A percentile compares a stretch with the other conserved stretches of the same genome.
Evolutionary conservation across 1,140 invertebrate species (phyloP).

Genomic region (Drosophila funebris): DNA sequence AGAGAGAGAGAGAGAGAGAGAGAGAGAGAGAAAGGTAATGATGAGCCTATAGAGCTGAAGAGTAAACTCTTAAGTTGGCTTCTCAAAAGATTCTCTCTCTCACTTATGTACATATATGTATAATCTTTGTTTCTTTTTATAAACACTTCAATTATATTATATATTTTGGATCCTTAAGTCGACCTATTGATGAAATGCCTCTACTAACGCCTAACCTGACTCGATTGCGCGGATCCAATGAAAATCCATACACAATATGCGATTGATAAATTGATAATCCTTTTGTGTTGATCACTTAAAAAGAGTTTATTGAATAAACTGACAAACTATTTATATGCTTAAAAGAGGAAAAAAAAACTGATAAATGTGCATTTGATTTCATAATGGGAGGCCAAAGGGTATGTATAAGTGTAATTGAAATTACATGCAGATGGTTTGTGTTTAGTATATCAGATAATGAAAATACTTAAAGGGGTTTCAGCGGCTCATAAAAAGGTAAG

Average conservation of each 20-base stretch:
- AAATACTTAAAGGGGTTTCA: too few relatives aligned
- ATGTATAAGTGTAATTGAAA: neutral
- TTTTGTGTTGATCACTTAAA: conserved; percentile 13
- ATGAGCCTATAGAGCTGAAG: neutral
- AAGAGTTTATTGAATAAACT: conserved; percentile 43
- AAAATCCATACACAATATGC: neutral
- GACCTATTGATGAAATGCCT: neutral
- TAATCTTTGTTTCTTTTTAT: conserved; percentile 12
- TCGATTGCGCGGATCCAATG: neutral
- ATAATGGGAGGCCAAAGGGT: neutral
- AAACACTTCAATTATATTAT: neutral
- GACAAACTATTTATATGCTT: conserved; percentile 32
- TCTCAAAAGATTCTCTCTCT: neutral
- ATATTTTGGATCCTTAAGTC: conserved; percentile 5
- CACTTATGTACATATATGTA: conserved; percentile 3
- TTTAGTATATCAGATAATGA: too few relatives aligned
- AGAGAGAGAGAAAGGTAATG: neutral
- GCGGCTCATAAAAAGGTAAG: too few relatives aligned
- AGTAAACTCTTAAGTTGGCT: neutral
- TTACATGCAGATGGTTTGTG: too few relatives aligned
- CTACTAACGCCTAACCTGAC: neutral
- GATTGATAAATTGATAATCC: conserved; percentile 8
- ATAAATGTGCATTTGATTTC: neutral
- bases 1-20: neutral
- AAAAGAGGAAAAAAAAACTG: neutral